These are phyloP conservation scores for Podargus strigoides DNA, from an alignment of 2,797 vertebrate species.

Conservation along the genomic window DNA sequence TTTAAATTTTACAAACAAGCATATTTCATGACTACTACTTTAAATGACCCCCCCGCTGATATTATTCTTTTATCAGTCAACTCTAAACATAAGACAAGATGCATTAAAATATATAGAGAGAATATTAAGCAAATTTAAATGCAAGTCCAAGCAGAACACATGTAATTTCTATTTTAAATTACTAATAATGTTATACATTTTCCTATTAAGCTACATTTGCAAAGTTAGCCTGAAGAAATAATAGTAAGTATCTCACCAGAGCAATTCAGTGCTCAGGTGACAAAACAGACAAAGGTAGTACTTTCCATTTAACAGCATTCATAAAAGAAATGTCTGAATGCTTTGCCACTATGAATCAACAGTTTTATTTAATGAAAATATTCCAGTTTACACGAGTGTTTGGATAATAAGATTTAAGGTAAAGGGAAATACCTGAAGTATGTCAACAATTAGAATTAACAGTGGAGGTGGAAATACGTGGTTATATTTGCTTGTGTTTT, in stretches of 20 bases:
- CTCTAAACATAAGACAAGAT: neutral
- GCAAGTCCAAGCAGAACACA: neutral
- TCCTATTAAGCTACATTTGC: neutral
- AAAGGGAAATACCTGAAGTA: neutral
- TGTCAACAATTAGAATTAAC: neutral
- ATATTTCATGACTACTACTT: neutral
- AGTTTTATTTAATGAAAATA: neutral
- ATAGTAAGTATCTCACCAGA: neutral
- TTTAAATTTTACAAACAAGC: neutral
- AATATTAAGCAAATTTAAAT: neutral
- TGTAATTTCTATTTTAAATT: neutral
- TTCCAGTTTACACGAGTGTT: neutral
- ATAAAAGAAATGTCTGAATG: neutral
- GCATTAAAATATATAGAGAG: neutral
- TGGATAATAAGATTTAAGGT: neutral
- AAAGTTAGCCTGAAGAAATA: slow-evolving; percentile 13
- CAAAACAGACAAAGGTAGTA: neutral
- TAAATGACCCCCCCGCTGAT: neutral
- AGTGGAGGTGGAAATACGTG: neutral
- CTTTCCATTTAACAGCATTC: neutral
- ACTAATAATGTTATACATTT: slow-evolving; percentile 8
- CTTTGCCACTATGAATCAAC: neutral
- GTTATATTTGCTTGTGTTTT: neutral
- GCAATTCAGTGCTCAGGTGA: neutral
- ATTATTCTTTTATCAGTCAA: neutral